These are phyloP conservation scores for Yasuhikotakia modesta DNA, from an alignment of 2,797 vertebrate genomes.

Conservation along the genomic window DNA sequence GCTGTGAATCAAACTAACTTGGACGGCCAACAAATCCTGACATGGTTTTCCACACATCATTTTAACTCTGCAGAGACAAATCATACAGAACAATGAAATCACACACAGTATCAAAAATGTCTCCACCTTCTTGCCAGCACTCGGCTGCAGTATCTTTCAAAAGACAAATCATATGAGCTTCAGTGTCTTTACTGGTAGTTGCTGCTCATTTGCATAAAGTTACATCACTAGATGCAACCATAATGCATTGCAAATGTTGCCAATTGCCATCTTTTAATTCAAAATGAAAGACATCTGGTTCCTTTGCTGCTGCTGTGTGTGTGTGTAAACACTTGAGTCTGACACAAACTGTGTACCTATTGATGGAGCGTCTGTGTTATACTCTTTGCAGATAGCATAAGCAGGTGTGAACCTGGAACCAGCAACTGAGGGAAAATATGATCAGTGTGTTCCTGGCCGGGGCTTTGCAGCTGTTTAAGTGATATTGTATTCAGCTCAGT, in stretches of 20 bases:
- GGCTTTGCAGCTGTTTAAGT: slow-evolving; percentile 72
- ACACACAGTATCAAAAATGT: not conserved
- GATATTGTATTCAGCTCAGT: slow-evolving; percentile 64
- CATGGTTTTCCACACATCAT: not conserved
- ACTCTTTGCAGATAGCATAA: slow-evolving; percentile 66
- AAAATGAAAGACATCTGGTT: not conserved
- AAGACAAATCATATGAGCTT: not conserved
- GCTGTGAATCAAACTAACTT: not conserved
- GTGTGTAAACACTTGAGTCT: not conserved
- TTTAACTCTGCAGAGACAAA: not conserved
- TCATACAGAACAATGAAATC: not conserved
- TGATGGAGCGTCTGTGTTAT: slow-evolving; percentile 61
- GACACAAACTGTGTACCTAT: not conserved
- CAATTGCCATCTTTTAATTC: not conserved
- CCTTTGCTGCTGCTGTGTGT: not conserved
- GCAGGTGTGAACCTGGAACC: slow-evolving; percentile 73
- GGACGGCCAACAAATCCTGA: not conserved
- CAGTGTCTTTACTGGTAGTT: not conserved
- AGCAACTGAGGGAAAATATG: slow-evolving; percentile 70
- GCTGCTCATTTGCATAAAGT: not conserved
- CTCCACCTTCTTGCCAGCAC: not conserved
- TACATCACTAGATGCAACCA: not conserved
- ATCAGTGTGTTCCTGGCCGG: slow-evolving; percentile 68
- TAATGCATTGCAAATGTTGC: not conserved
- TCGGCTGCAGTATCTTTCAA: not conserved